A percentile compares a stretch with the other conserved stretches of the same genome.
Conservation (phyloP, 2,888 invertebrate species). For the Protonemura montana region DNA sequence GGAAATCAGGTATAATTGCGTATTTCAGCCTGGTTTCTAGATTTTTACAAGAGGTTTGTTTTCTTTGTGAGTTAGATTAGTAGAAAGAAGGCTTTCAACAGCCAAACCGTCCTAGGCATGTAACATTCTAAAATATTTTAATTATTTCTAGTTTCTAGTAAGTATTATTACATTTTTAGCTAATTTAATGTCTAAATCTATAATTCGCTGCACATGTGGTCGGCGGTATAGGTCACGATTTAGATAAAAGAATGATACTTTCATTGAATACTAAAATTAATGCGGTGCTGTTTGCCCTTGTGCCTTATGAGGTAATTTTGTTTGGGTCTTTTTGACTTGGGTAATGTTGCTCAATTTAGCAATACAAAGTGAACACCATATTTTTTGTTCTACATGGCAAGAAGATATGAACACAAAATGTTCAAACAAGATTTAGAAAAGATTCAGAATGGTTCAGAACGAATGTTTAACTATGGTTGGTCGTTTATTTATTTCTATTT, state of each 20-base stretch:
- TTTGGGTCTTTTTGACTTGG: not conserved
- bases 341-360: not conserved
- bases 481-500: not conserved
- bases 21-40: no score
- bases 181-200: not conserved
- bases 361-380: no score
- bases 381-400: no score
- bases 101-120: not conserved
- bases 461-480: not conserved
- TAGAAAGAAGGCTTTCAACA: not conserved
- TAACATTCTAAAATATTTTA: not conserved
- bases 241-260: no score
- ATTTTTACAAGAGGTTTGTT: not conserved
- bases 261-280: not conserved
- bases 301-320: not conserved
- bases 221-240: no score
- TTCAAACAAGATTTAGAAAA: not conserved
- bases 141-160: not conserved
- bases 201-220: not conserved
- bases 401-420: not conserved
- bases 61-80: no score
- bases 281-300: not conserved
- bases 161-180: slow-evolving; percentile 4
- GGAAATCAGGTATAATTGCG: no score
- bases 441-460: not conserved